Conservation (phyloP, 2,888 invertebrate genomes). For the Drosophila fulvimacula region DNA sequence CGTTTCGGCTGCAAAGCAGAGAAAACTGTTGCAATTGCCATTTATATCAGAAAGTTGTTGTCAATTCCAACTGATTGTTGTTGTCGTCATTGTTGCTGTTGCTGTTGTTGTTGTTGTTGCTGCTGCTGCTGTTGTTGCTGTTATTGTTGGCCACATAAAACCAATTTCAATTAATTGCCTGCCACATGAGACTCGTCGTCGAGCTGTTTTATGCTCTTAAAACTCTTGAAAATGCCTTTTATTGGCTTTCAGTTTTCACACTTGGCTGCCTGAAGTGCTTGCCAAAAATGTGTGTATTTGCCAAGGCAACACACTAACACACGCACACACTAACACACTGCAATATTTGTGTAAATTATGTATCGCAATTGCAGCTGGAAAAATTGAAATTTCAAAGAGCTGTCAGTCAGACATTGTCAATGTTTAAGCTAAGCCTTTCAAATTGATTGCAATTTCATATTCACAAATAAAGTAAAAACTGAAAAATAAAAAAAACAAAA, state of each 20-base stretch:
- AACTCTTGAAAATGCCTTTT: conserved; percentile 50
- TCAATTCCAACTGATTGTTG: conserved; percentile 23
- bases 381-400: conserved; percentile 3
- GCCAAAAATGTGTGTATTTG: conserved; percentile 34
- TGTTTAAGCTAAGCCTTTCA: conserved; percentile 11
- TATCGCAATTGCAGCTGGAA: conserved; percentile 6
- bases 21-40: conserved; percentile 52
- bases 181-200: conserved; percentile 46
- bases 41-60: conserved; percentile 46
- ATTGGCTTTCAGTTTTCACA: conserved; percentile 59
- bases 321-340: conserved; percentile 1
- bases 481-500: not conserved
- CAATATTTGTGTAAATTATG: conserved; percentile 28
- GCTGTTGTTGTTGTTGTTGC: not conserved
- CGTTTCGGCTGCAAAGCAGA: conserved; percentile 14
- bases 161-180: conserved; percentile 69
- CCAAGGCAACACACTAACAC: conserved; percentile 8
- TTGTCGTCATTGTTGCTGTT: conserved; percentile 3
- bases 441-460: conserved; percentile 21
- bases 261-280: conserved; percentile 39
- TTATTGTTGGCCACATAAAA: conserved; percentile 39
- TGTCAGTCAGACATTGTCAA: conserved; percentile 15
- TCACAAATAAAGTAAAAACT: not conserved
- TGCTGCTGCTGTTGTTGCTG: not conserved
- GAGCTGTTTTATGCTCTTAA: conserved; percentile 47